Percentiles rank a stretch among this genome's conserved stretches.
phyloP scores from a whole-genome alignment of 2,113 vertebrate genomes.

The Dicaeum eximium region DNA sequence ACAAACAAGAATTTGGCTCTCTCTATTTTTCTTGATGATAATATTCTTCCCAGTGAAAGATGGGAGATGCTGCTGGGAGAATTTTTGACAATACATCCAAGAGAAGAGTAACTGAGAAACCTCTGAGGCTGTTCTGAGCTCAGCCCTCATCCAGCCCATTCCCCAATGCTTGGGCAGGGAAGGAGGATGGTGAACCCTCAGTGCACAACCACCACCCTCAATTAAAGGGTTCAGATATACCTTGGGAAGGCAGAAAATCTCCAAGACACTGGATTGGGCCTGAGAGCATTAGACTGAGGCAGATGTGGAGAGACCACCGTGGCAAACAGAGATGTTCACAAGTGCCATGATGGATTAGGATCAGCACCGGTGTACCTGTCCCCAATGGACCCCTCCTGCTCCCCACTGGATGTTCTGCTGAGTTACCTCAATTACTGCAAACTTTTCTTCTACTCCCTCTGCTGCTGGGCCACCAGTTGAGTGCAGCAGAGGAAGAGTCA shows the following conservation, averaged over 20 bases:
- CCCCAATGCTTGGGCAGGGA: background rate
- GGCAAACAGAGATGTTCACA: background rate
- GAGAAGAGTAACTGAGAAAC: background rate
- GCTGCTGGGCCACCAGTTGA: background rate
- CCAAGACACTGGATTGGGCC: background rate
- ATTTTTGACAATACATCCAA: background rate
- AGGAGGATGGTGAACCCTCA: accelerated
- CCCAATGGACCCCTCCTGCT: background rate
- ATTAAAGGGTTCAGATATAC: background rate
- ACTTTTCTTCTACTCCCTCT: background rate
- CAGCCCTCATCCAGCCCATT: background rate
- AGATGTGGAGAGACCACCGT: background rate
- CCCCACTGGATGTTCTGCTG: background rate
- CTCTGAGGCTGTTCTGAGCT: background rate
- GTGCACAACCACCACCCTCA: background rate
- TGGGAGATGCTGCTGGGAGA: background rate
- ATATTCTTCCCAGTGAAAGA: background rate
- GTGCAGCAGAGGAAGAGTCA: background rate
- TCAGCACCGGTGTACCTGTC: background rate
- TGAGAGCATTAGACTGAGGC: background rate
- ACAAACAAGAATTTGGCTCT: background rate
- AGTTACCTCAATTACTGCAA: background rate
- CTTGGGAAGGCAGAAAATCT: background rate
- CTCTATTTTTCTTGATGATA: background rate
- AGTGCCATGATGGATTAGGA: background rate